A percentile compares a stretch with the other conserved stretches of the same genome.
phyloP scores from a whole-genome alignment of 1,140 invertebrate genomes.

The Halictus rubicundus region DNA sequence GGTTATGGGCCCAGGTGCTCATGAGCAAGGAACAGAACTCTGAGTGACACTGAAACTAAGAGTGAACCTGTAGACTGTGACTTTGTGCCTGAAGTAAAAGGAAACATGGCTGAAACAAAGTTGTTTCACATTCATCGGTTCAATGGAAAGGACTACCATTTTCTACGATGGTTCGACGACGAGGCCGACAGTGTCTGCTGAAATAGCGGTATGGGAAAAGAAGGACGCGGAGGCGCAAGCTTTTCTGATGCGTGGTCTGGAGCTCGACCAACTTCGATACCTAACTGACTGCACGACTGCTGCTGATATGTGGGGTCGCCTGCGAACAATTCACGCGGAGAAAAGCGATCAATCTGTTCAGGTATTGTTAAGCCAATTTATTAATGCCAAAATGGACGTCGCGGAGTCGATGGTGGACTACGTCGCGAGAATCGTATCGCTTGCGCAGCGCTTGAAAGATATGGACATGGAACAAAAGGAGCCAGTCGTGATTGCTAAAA shows the following conservation, averaged over 20 bases:
- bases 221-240: conserved; percentile 56
- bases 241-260: conserved; percentile 50
- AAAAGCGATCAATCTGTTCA: conserved; percentile 55
- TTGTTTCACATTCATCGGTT: conserved; percentile 37
- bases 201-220: conserved; percentile 25
- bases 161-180: conserved; percentile 26
- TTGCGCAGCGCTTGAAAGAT: too few species aligned
- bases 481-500: too few species aligned
- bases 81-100: too few species aligned
- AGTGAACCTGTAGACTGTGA: too few species aligned
- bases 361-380: conserved; percentile 52
- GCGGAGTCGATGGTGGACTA: too few species aligned
- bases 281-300: conserved; percentile 48
- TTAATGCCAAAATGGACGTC: conserved; percentile 47
- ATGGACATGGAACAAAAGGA: too few species aligned
- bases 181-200: background rate
- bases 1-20: too few species aligned
- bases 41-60: too few species aligned
- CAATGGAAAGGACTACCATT: conserved; percentile 39
- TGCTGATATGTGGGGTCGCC: conserved; percentile 45
- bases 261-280: conserved; percentile 49
- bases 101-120: conserved; percentile 1
- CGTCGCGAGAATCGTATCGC: too few species aligned
- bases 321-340: conserved; percentile 47
- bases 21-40: too few species aligned